phyloP scores from a whole-genome alignment of 2,113 vertebrate genomes.

The Micronycteris hirsuta region DNA sequence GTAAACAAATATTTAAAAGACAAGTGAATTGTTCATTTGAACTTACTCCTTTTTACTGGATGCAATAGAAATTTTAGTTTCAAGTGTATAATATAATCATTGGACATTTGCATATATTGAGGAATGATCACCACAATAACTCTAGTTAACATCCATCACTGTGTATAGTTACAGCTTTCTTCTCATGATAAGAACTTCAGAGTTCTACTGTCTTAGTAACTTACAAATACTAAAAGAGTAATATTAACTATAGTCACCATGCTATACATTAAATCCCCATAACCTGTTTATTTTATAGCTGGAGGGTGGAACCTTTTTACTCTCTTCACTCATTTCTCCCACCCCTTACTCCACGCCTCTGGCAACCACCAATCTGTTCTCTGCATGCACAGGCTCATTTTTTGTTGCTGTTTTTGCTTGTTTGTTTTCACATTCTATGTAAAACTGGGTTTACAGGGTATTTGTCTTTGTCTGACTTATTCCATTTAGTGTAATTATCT shows the following conservation, averaged over 20 bases:
- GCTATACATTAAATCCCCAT: not conserved
- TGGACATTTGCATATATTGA: not conserved
- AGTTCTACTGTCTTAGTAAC: not conserved
- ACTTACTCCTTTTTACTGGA: not conserved
- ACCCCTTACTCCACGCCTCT: not conserved
- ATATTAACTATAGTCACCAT: not conserved
- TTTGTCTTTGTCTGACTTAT: not conserved
- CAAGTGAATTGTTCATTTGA: not conserved
- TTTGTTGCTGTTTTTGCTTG: not conserved
- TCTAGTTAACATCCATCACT: not conserved
- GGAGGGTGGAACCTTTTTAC: not conserved
- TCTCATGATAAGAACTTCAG: not conserved
- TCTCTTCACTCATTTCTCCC: not conserved
- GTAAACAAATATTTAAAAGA: not conserved
- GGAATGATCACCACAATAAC: not conserved
- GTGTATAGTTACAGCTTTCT: not conserved
- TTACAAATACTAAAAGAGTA: not conserved
- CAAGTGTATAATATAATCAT: not conserved
- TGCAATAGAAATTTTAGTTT: not conserved
- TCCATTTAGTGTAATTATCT: not conserved
- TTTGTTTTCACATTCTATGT: not conserved
- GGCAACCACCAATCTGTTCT: not conserved
- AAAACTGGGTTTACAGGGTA: not conserved
- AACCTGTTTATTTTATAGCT: not conserved
- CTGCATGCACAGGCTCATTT: not conserved